Conservation (phyloP, 2,797 vertebrate species). For the Avahi laniger region DNA sequence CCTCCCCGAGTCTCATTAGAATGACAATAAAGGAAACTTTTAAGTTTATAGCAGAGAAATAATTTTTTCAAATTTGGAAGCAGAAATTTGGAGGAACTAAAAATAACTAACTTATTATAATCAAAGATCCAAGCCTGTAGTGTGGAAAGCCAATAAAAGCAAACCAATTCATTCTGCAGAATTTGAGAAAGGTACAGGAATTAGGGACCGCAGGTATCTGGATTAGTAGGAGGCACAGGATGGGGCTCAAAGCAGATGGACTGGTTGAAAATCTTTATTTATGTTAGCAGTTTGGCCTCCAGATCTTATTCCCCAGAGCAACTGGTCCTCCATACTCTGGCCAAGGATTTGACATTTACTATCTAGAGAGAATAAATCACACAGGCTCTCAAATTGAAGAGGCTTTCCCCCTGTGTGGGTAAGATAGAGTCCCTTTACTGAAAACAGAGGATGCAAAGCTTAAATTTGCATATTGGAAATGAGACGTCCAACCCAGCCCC, state of each 20-base stretch:
- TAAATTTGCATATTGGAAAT: background rate
- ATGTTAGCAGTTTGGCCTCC: background rate
- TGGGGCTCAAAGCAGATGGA: background rate
- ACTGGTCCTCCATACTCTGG: background rate
- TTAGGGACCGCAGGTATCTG: background rate
- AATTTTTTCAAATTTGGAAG: background rate
- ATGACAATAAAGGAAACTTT: background rate
- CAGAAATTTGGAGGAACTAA: background rate
- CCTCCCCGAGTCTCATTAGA: background rate
- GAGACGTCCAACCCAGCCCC: background rate
- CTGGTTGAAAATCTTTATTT: background rate
- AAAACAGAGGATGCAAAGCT: background rate
- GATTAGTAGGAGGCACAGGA: background rate
- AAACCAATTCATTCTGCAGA: background rate
- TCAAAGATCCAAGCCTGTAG: background rate
- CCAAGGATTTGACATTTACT: background rate
- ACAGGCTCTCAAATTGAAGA: background rate
- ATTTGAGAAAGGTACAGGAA: conserved; percentile 1
- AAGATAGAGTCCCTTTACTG: background rate
- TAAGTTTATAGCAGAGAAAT: background rate
- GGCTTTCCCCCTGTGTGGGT: background rate
- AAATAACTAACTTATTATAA: background rate
- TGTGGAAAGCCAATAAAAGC: background rate
- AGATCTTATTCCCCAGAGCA: background rate
- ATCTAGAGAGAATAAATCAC: background rate